Evolutionary conservation across 2,113 vertebrate species (phyloP).

Genomic region (Rhinoptilus africanus): DNA sequence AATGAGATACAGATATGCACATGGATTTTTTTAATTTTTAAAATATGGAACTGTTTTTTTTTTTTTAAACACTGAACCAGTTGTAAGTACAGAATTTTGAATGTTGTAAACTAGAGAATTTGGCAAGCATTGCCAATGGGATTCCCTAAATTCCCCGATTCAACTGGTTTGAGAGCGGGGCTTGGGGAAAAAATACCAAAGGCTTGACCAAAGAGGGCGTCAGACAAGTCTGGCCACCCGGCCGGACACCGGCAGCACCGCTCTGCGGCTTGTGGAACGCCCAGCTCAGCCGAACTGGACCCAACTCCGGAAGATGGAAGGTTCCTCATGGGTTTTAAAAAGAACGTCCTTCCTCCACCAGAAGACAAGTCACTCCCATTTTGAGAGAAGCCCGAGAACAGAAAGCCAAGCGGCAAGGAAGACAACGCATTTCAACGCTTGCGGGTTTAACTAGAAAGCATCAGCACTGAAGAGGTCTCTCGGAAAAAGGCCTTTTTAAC

Average conservation of each 20-base stretch:
- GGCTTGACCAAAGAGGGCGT: no score
- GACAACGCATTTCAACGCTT: background rate
- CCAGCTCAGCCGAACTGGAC: background rate
- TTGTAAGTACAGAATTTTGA: background rate
- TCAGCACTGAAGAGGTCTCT: background rate
- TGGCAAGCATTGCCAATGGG: background rate
- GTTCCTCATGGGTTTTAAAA: fast-evolving
- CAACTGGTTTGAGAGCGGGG: background rate
- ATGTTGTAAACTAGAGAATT: background rate
- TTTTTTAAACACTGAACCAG: background rate
- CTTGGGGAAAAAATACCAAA: background rate
- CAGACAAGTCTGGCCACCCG: no score
- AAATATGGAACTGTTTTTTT: background rate
- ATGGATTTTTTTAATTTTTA: background rate
- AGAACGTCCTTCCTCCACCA: background rate
- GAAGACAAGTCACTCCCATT: background rate
- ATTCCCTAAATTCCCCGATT: background rate
- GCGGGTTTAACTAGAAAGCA: background rate
- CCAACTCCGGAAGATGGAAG: fast-evolving
- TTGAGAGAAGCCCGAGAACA: background rate
- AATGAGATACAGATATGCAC: background rate
- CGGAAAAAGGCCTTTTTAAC: background rate
- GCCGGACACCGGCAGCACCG: fast-evolving
- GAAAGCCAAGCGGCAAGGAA: background rate
- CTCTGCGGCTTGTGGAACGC: fast-evolving